Base-by-base conservation (phyloP, 2,797 vertebrate genomes). In the Lemur catta region DNA sequence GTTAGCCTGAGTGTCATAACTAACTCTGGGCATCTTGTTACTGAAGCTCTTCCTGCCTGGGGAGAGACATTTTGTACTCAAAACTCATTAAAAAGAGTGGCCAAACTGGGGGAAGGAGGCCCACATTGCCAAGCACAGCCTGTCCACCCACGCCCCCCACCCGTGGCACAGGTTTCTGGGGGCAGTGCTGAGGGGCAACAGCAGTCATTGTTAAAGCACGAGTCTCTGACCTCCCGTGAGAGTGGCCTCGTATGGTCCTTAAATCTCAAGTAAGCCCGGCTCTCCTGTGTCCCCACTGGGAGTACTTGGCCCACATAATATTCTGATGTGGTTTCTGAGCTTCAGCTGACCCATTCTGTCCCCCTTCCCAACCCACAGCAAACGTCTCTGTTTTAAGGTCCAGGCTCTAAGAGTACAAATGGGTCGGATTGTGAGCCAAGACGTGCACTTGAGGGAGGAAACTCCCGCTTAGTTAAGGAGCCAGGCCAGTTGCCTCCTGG, bases 351-450 rank as follows among this genome's bases (percentile, higher is more conserved):
- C 65, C 30, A 69, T 65, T 55, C 35, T 33, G 26, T 30, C 48
- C 4, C 48, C 14, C 30, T 22, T 50, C 48, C 13, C 84, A 91
- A 20, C 57, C 20, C 69, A 69, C 81, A 38, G 33, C 28, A 35
- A 91, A 48, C 38, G 41, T 87, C 85, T 92, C 91, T 84, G 63
- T 69, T 48, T 90, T 79, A 78, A 97, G 75, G 55, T 57, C 50
- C 74, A 55, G 72, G 74, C 41, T 88, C 74, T 63, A 14, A 4
- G 41, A 81, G 59, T 35, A 67, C 76, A n/a, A 79, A 92, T 26
- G 74, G 48, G 3, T 35, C 48, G 48, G 81, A 46, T 7, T 10
- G 24, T 52, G 74, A 76, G 84, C 35, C n/a, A 43, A 85, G 28
- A 48, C 28, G 6, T 13, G 22, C 15, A 15, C 61, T 41, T 48